Base-by-base conservation (phyloP, 2,888 invertebrate genomes). In the Agriopis marginaria region DNA sequence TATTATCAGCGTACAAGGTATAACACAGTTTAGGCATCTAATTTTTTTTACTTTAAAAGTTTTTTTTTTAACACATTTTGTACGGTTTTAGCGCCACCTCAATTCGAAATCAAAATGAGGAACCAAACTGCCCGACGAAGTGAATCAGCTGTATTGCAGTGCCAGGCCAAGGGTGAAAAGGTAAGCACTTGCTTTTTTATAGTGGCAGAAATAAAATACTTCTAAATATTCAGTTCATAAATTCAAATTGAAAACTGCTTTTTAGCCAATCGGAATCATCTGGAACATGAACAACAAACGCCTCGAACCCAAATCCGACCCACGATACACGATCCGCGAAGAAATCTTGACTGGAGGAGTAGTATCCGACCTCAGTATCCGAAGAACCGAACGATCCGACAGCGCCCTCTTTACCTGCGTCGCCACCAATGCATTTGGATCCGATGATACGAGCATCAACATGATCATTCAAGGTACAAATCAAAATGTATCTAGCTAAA, bases 211-310 rank as follows among this genome's bases (percentile, higher is more conserved):
- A 11, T 23, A 23, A 23, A 23, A 32, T 3, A 32, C 4, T 32
- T 32, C 32, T 4, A 32, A 32, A 32, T 5, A 32, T 5, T 3
- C 32, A 11, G 9, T 32, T 8, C n/a, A 39, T 39, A 5, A 0
- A 3, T 32, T 17, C 0, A 49, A 5, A 11, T 9, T 14, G 1
- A 11, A 17, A 32, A 32, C 32, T 32, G 32, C 10, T 14, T 17
- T 79, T 9, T 77, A 94, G 95, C 98, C 98, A 45, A 98, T 98
- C 88, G 98, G 98, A 78, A 98, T 98, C 75, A 95, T 98, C 74
- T 98, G 98, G 98, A 98, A 98, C 93, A 98, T 98, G 96, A 98
- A 98, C 92, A 98, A 98, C 92, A 98, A 98, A 91, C 96, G 98
- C 42, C 94, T 98, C 76, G 98, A 98, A 89, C 97, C 98, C 63